Evolutionary conservation across 1,140 invertebrate species (phyloP).

Genomic region (Zaprionus vittiger): DNA sequence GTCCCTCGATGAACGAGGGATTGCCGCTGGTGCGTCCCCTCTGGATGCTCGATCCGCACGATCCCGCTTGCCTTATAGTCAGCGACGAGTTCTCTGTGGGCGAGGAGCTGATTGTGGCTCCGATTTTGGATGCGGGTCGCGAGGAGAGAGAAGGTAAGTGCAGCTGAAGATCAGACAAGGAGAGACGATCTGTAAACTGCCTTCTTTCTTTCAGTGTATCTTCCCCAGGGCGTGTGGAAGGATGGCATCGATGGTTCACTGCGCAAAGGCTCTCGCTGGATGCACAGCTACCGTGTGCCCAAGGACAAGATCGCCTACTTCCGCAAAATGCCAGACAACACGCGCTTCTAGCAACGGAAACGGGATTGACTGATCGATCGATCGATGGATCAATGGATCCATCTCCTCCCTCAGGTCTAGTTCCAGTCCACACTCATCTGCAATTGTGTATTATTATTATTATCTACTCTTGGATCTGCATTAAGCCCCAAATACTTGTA

Average conservation of each 20-base stretch:
- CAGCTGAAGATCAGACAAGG: neutral
- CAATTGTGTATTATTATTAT: conserved; percentile 34
- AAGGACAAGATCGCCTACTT: conserved; percentile 93
- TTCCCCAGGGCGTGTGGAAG: conserved; percentile 95
- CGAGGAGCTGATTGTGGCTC: conserved; percentile 95
- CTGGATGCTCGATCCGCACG: conserved; percentile 95
- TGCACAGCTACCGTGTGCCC: conserved; percentile 93
- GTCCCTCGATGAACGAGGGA: conserved; percentile 91
- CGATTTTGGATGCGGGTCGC: conserved; percentile 90
- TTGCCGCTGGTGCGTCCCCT: conserved; percentile 94
- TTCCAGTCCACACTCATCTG: conserved; percentile 16
- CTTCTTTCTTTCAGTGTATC: conserved; percentile 87
- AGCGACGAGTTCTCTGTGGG: conserved; percentile 96
- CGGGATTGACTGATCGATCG: neutral
- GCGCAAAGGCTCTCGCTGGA: conserved; percentile 94
- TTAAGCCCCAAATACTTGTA: neutral
- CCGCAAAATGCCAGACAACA: conserved; percentile 92
- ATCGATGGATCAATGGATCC: neutral
- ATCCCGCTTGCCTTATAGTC: conserved; percentile 91
- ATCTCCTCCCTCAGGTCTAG: neutral
- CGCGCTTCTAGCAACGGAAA: conserved; percentile 87
- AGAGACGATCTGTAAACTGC: neutral
- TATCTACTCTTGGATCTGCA: neutral
- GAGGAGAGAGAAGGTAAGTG: conserved; percentile 87
- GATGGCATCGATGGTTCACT: conserved; percentile 94